Evolutionary conservation across 2,797 vertebrate species (phyloP).

Genomic region (Protosalanx chinensis): DNA sequence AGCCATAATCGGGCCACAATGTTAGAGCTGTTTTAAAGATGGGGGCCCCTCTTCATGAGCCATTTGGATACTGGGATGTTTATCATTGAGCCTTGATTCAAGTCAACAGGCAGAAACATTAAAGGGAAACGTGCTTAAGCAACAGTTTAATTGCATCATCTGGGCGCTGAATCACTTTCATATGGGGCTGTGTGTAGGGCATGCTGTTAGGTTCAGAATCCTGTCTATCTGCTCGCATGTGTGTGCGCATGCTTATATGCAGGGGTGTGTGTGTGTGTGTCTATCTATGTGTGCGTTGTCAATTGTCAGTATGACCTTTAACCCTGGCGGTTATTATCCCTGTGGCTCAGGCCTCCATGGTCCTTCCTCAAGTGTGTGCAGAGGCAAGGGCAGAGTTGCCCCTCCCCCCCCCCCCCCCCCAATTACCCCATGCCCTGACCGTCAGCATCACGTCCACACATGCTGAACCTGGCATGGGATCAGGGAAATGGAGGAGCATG

Average conservation of each 20-base stretch:
- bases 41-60: neutral
- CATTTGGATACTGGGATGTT: constrained; percentile 20
- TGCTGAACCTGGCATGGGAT: constrained; percentile 56
- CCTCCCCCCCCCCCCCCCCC: constrained; percentile 41
- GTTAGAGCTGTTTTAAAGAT: constrained; percentile 13
- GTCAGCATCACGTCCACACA: constrained; percentile 56
- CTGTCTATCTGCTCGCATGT: constrained; percentile 9
- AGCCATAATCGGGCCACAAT: constrained; percentile 15
- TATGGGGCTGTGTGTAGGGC: constrained; percentile 5
- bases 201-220: constrained; percentile 23
- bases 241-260: neutral
- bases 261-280: neutral
- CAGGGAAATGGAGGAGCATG: constrained; percentile 48
- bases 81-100: constrained; percentile 27
- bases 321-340: constrained; percentile 32
- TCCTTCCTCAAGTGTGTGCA: constrained; percentile 53
- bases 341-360: constrained; percentile 41
- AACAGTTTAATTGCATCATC: constrained; percentile 31
- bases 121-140: constrained; percentile 21
- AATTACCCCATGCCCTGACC: constrained; percentile 53
- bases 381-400: constrained; percentile 32
- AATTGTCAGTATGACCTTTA: constrained; percentile 40
- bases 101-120: constrained; percentile 27
- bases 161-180: constrained; percentile 30
- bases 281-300: constrained; percentile 31